Conservation (phyloP, 2,888 invertebrate genomes). For the Eristalis intricaria region DNA sequence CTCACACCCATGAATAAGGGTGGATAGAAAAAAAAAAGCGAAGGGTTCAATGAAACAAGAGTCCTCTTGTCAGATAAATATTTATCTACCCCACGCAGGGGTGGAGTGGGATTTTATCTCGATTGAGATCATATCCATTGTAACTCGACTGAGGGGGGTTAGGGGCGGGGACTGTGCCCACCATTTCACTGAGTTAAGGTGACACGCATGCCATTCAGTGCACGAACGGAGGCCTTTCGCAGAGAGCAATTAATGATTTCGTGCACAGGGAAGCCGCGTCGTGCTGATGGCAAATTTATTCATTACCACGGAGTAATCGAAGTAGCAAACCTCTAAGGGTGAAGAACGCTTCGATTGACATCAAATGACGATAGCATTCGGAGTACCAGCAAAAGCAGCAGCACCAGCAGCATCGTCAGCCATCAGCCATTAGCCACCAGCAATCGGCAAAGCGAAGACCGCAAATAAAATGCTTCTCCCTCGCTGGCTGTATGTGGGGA, state of each 20-base stretch:
- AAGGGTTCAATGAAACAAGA: neutral
- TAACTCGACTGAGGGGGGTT: no score
- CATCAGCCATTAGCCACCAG: neutral
- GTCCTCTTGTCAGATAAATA: neutral
- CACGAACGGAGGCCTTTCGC: neutral
- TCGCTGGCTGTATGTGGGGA: neutral
- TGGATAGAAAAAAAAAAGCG: neutral
- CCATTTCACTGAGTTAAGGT: neutral
- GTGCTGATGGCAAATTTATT: slow-evolving; percentile 39
- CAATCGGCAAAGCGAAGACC: neutral
- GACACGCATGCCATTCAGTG: neutral
- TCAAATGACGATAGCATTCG: neutral
- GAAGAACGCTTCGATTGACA: neutral
- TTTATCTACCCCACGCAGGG: neutral
- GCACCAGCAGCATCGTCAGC: neutral
- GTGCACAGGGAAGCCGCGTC: neutral
- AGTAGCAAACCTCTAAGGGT: neutral
- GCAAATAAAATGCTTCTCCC: neutral
- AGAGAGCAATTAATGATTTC: neutral
- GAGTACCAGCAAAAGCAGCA: neutral
- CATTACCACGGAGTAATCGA: slow-evolving; percentile 38
- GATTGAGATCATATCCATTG: neutral
- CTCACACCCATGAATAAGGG: neutral
- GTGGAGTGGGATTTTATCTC: neutral
- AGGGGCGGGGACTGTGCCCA: neutral